Evolutionary conservation across 2,888 invertebrate species (phyloP).

Genomic region (Microctonus aethiopoides): DNA sequence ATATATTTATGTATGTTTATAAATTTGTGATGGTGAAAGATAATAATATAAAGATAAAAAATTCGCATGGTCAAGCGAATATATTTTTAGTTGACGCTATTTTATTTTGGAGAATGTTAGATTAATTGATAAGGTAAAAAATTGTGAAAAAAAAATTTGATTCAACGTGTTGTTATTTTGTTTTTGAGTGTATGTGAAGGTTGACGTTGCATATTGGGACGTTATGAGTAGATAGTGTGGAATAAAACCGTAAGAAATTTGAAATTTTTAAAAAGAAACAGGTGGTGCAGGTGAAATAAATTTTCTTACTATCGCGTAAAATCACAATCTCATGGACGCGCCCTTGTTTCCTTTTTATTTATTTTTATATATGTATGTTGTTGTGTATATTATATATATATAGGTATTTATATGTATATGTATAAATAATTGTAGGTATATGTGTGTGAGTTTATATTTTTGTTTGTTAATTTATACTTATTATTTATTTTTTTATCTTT

Average conservation of each 20-base stretch:
- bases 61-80: neutral
- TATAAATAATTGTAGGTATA: neutral
- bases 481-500: neutral
- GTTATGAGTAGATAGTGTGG: slow-evolving; percentile 7
- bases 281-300: slow-evolving; percentile 51
- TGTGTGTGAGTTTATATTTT: neutral
- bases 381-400: too few relatives aligned
- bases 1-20: neutral
- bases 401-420: neutral
- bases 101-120: slow-evolving; percentile 9
- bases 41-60: neutral
- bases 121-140: slow-evolving; percentile 20
- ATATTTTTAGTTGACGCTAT: neutral
- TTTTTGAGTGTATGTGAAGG: neutral
- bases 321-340: slow-evolving; percentile 40
- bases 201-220: neutral
- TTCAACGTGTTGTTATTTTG: neutral
- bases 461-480: neutral
- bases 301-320: slow-evolving; percentile 51
- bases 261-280: slow-evolving; percentile 47
- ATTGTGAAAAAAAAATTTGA: slow-evolving; percentile 4
- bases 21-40: neutral
- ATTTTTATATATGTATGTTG: slow-evolving; percentile 3
- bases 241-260: slow-evolving; percentile 33
- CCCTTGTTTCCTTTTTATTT: slow-evolving; percentile 4